Conservation (phyloP, 2,113 vertebrate genomes). For the Leucoraja erinaceus region DNA sequence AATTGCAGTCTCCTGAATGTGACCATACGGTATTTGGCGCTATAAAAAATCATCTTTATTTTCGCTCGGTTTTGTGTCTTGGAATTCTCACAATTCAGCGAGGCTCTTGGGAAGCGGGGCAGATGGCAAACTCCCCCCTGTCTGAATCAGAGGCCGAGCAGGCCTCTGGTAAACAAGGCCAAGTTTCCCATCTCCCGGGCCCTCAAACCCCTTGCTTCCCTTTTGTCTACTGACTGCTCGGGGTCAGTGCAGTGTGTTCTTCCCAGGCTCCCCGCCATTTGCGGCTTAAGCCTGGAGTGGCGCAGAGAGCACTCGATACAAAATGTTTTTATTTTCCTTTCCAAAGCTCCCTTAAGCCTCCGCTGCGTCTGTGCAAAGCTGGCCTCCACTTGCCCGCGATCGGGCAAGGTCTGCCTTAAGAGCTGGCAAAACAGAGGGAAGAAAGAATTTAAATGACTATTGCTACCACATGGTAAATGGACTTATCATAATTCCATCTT, state of each 20-base stretch:
- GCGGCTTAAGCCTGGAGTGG: not conserved
- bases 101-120: not conserved
- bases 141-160: not conserved
- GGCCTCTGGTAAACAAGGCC: not conserved
- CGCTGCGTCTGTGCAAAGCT: not conserved
- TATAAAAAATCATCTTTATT: not conserved
- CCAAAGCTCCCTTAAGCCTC: constrained; percentile 2
- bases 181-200: not conserved
- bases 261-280: not conserved
- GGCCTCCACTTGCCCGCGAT: not conserved
- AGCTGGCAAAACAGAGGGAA: constrained; percentile 17
- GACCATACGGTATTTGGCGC: too few species aligned
- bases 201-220: not conserved
- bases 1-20: too few species aligned
- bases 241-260: not conserved
- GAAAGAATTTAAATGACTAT: constrained; percentile 23
- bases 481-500: constrained; percentile 38
- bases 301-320: not conserved
- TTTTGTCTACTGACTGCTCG: not conserved
- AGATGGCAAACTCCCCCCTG: not conserved
- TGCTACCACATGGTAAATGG: constrained; percentile 32
- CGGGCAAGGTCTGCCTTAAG: not conserved
- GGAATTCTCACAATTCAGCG: not conserved
- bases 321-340: constrained; percentile 16
- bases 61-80: not conserved